Percentiles rank a stretch among this genome's conserved stretches.
Conservation (phyloP, 2,113 vertebrate species). For the Phyllopteryx taeniolatus region DNA sequence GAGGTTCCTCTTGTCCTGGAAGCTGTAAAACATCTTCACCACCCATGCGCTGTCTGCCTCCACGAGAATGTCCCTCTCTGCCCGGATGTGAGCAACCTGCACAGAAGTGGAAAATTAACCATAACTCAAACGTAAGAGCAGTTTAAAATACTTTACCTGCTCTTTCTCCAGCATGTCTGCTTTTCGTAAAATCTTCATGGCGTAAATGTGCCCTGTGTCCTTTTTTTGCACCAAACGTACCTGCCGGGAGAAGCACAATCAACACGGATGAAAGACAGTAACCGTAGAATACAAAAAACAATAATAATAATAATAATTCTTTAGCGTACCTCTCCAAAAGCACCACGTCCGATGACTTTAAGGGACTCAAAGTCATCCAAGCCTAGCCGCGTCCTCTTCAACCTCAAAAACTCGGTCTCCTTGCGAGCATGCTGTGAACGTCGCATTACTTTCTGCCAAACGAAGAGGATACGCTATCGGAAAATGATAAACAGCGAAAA, state of each 20-base stretch:
- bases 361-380: conserved; percentile 96
- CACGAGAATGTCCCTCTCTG: conserved; percentile 95
- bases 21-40: conserved; percentile 99
- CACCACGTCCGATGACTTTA: conserved; percentile 96
- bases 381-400: conserved; percentile 93
- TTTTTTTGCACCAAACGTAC: conserved; percentile 98
- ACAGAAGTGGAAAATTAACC: neutral
- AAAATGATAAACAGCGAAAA: neutral
- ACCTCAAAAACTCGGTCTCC: conserved; percentile 92
- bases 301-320: neutral
- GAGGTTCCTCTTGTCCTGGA: conserved; percentile 97
- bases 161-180: conserved; percentile 99
- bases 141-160: conserved; percentile 73
- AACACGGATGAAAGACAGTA: neutral
- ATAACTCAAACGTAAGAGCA: neutral
- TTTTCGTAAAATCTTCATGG: conserved; percentile 98
- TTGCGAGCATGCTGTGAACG: conserved; percentile 95
- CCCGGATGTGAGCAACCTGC: conserved; percentile 95
- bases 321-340: conserved; percentile 88
- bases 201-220: conserved; percentile 97
- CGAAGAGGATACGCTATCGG: neutral
- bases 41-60: conserved; percentile 98
- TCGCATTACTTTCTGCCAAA: conserved; percentile 86
- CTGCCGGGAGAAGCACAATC: conserved; percentile 55
- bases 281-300: neutral